Evolutionary conservation across 2,888 invertebrate genomes (phyloP).

Genomic region (Epinotia nisella): DNA sequence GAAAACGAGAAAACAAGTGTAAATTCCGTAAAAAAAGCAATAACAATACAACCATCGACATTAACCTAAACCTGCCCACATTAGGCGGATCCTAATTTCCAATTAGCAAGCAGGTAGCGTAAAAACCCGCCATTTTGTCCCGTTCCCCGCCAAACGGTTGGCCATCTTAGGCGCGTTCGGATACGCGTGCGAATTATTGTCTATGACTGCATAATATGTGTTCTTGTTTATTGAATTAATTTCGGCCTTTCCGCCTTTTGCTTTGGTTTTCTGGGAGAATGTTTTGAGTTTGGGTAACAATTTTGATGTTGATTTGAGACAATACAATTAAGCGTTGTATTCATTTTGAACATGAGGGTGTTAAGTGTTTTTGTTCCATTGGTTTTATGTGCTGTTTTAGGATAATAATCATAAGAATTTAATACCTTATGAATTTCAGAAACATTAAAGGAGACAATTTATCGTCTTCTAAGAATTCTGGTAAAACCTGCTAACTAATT

Average conservation of each 20-base stretch:
- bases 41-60: conserved; percentile 68
- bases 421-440: conserved; percentile 3
- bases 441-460: background rate
- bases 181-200: conserved; percentile 82
- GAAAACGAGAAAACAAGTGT: conserved; percentile 68
- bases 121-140: conserved; percentile 80
- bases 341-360: background rate
- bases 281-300: conserved; percentile 48
- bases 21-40: conserved; percentile 73
- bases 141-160: conserved; percentile 77
- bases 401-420: conserved; percentile 2
- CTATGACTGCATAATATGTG: conserved; percentile 80
- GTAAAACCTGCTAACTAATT: too few relatives aligned
- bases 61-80: conserved; percentile 78
- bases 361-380: background rate
- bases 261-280: conserved; percentile 53
- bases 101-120: conserved; percentile 84
- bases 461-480: too few relatives aligned
- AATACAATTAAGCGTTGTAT: background rate
- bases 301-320: conserved; percentile 33
- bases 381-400: background rate
- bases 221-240: conserved; percentile 84
- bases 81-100: conserved; percentile 78
- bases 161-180: conserved; percentile 63
- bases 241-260: conserved; percentile 71